These are phyloP conservation scores for Oophaga pumilio DNA, from an alignment of 2,113 vertebrate species.

Conservation along the genomic window DNA sequence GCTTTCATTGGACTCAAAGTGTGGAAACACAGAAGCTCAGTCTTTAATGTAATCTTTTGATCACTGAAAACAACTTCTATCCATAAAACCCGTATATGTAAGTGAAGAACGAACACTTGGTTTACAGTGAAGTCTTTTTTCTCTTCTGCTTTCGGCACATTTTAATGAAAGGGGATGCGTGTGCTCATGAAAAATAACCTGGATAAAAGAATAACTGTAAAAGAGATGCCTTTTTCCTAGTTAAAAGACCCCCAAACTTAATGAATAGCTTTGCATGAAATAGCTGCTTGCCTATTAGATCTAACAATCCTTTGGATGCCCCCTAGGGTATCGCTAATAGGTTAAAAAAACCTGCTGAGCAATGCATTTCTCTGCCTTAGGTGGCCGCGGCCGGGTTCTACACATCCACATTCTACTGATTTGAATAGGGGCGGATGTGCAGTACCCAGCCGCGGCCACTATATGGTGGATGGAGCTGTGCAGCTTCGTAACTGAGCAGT, in stretches of 20 bases:
- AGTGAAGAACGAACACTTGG: slow-evolving; percentile 29
- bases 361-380: background rate
- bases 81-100: slow-evolving; percentile 47
- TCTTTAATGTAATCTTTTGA: slow-evolving; percentile 42
- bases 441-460: no score
- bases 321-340: background rate
- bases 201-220: slow-evolving; percentile 25
- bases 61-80: slow-evolving; percentile 37
- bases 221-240: background rate
- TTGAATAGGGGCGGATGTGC: no score
- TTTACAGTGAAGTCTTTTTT: slow-evolving; percentile 31
- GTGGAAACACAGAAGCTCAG: slow-evolving; percentile 48
- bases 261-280: background rate
- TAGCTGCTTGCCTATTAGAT: background rate
- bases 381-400: no score
- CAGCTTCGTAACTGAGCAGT: no score
- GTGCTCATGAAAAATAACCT: slow-evolving; percentile 15
- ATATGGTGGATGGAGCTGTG: no score
- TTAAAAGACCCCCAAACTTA: background rate
- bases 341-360: background rate
- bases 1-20: slow-evolving; percentile 32
- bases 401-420: no score
- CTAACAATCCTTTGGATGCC: background rate
- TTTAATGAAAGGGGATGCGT: slow-evolving; percentile 9
- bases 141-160: background rate